Evolutionary conservation across 2,113 vertebrate species (phyloP), one percentile per base, ranked within the genome.

Genomic region (Carlito syrichta): DNA sequence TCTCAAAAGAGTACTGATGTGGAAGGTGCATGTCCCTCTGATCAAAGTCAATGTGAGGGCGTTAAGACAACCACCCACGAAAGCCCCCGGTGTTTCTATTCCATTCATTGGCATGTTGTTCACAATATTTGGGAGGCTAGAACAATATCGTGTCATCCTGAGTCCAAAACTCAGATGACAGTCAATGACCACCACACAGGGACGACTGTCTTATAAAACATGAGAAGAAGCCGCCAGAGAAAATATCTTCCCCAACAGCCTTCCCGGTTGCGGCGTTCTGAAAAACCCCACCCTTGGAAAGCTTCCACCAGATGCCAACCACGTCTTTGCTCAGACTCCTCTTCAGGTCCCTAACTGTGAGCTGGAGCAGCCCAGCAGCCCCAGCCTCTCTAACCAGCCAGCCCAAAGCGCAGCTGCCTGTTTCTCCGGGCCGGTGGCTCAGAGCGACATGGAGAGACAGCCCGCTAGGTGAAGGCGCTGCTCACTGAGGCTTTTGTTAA

Each of bases 251-350:
- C 32, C 11, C 6, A 5, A 35, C 25, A 43, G 56, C 3, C 30
- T 0, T 38, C 66, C 25, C 17, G 0, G 1, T 25, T 10, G 50
- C 52, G 0, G 81, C 0, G 0, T 30, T 14, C 25, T 6, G 3
- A 20, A 2, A 23, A 78, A 40, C 40, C 54, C 32, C 2, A 3
- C 22, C 0, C 38, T 32, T 1, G 11, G 35, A 5, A 2, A 9
- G 60, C 73, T 8, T 19, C 10, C 19, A 0, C 58, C 6, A 4
- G 48, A 23, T 3, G 1, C 56, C 38, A 14, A 1, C 23, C 4
- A 0, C 4, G 0, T 7, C 82, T 11, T 16, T 6, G 0, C 83
- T 27, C 56, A 7, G 1, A 12, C 5, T 1, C 38, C 43, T 20
- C 69, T 6, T 7, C n/a, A 2, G 13, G 20, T 23, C 86, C 6